Conservation (phyloP, 2,797 vertebrate species). For the Liasis olivaceus region DNA sequence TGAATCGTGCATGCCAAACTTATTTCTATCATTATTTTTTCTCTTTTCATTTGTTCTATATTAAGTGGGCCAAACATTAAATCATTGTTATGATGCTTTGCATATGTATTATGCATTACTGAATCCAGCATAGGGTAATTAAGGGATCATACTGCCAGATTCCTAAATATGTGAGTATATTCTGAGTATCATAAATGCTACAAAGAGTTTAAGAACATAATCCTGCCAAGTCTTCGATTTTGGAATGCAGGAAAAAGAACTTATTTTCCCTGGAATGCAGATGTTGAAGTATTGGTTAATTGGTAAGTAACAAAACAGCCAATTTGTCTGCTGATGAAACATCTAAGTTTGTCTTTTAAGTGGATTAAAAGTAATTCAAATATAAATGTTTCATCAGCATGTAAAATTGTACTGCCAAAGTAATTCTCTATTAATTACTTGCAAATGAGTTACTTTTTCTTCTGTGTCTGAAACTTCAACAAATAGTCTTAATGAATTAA, state of each 20-base stretch:
- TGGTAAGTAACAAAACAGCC: conserved; percentile 76
- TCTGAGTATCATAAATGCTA: neutral
- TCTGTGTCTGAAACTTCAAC: conserved; percentile 67
- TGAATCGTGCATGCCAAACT: neutral
- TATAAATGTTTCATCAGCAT: conserved; percentile 70
- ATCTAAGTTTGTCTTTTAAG: conserved; percentile 73
- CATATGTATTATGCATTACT: neutral
- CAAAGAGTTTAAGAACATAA: neutral
- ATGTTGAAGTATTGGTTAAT: conserved; percentile 70
- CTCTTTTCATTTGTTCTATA: neutral
- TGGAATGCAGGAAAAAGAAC: conserved; percentile 28
- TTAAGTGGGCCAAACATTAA: neutral
- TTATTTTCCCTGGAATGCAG: conserved; percentile 48
- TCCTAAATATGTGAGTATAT: neutral
- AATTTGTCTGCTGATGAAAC: conserved; percentile 76
- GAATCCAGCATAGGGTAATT: neutral
- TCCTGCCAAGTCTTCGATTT: neutral
- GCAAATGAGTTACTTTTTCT: conserved; percentile 73
- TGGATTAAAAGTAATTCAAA: conserved; percentile 76
- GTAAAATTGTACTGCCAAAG: conserved; percentile 64
- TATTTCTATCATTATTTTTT: neutral
- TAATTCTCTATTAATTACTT: conserved; percentile 77
- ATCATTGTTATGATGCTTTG: neutral
- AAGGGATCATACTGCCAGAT: neutral
- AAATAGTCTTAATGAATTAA: conserved; percentile 74